Conservation (phyloP, 2,797 vertebrate species). For the Smutsia temminckii region DNA sequence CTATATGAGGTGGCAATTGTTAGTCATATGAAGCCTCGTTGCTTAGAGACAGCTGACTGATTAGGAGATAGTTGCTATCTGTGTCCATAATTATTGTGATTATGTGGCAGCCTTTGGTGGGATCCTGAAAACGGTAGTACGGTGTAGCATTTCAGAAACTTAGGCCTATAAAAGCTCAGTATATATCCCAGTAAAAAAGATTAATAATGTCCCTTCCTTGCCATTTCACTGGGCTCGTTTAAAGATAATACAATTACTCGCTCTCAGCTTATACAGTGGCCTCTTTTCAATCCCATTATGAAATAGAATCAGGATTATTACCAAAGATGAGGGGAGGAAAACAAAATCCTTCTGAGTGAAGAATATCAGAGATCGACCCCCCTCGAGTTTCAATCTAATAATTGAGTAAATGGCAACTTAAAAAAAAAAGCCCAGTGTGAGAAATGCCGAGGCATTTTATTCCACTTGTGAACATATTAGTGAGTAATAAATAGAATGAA, state of each 20-base stretch:
- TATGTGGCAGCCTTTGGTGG: conserved; percentile 53
- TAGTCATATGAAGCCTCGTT: conserved; percentile 72
- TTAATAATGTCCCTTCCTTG: conserved; percentile 53
- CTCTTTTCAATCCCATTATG: conserved; percentile 76
- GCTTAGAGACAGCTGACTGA: conserved; percentile 73
- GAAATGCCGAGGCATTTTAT: conserved; percentile 27
- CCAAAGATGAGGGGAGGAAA: conserved; percentile 68
- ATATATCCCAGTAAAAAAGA: conserved; percentile 76
- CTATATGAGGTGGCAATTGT: conserved; percentile 48
- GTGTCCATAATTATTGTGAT: conserved; percentile 71
- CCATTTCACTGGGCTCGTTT: conserved; percentile 74
- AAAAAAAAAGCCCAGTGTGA: conserved; percentile 56
- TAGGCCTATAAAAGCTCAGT: conserved; percentile 73
- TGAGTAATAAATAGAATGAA: conserved; percentile 54
- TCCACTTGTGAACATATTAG: conserved; percentile 28
- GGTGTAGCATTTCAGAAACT: conserved; percentile 56
- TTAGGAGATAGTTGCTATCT: conserved; percentile 52
- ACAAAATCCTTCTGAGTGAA: conserved; percentile 68
- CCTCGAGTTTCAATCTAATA: background rate
- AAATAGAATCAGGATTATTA: conserved; percentile 80
- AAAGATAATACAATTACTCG: conserved; percentile 73
- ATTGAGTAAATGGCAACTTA: conserved; percentile 55
- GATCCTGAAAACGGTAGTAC: conserved; percentile 70
- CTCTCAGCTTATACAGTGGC: conserved; percentile 67
- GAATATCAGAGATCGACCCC: conserved; percentile 70